Evolutionary conservation across 2,888 invertebrate species (phyloP), one percentile per base, ranked within the genome.

Genomic region (Spialia ferax): DNA sequence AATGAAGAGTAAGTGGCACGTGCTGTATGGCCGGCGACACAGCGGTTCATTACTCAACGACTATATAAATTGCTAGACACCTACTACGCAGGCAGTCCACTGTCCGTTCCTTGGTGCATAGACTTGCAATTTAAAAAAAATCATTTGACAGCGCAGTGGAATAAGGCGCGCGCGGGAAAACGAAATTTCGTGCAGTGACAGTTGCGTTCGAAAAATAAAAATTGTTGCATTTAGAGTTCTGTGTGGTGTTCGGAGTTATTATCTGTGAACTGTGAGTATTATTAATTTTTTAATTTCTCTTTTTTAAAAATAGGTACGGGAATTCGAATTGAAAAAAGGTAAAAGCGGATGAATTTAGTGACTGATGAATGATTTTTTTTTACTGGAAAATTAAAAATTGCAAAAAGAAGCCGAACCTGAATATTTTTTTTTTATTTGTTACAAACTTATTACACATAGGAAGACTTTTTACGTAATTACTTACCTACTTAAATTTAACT

Each of bases 61-160:
- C 85, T 87, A 84, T 88, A 86, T 87, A 87, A 86, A 85, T 86
- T 82, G 80, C 71, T 73, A 69, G 75, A 77, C 77, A 63, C 69
- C 74, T 77, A 72, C 72, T 77, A 77, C 79, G 77, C 79, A 69
- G 78, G 75, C 88, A 87, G 86, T 88, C 72, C 69, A 75, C 71
- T 72, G 74, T 71, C 81, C 73, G 74, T 75, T 71, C 68, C 76
- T 72, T 73, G 77, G 77, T 80, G 80, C 81, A 77, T 75, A 72
- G 73, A 72, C 73, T 73, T 71, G 74, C 73, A 73, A 67, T 72
- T 71, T 71, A 68, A 56, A 74, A 75, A 74, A 73, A 72, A 71
- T 38, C 57, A 56, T 72, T 72, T 70, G 75, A 68, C 72, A 71
- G 69, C 68, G 54, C 65, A 68, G 71, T 72, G 74, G 11, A 42